Base-by-base conservation (phyloP, 2,888 invertebrate genomes). In the Lasioglossum zephyrum region DNA sequence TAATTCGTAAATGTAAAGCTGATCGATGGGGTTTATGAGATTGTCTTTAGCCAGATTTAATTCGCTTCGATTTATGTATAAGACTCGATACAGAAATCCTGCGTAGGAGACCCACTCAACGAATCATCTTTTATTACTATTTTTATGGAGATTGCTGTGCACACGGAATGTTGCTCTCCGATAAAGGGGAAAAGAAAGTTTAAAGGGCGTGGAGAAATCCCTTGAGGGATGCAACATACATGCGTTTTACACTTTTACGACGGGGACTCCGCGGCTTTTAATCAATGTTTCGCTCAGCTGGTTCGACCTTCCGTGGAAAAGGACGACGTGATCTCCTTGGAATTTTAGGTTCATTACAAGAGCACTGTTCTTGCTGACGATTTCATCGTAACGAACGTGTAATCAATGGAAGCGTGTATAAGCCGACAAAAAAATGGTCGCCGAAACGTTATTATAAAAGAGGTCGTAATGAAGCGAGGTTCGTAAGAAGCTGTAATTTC, bases 261-360 rank as follows among this genome's bases (percentile, higher is more conserved):
- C 22, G 9, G 9, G 36, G 18, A 36, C 63, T 36, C 36, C 18
- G 18, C 18, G 18, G 69, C 69, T 69, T 69, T 69, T 69, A 69
- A 69, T 69, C 69, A 69, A 69, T 69, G 31, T 39, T 69, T 36
- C 39, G 69, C 69, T 39, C 36, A 69, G 36, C 39, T 69, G 39
- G 66, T 8, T 69, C 39, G 66, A 69, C 39, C 66, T 69, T 69
- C 9, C 66, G 36, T 9, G 66, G 16, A 36, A 36, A 69, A 69
- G 3, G 39, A 18, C 39, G 66, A 36, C 18, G 18, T 18, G 36
- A 39, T 69, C 4, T 36, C 69, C 9, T 18, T 3, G 36, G 36
- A 69, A 69, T 69, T 39, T 69, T 36, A 39, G 69, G 69, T 69
- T 69, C 69, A 18, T 69, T 69, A 69, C 18, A 69, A 22, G 39